phyloP scores from a whole-genome alignment of 2,797 vertebrate species.

The Tenualosa thibaudeaui region DNA sequence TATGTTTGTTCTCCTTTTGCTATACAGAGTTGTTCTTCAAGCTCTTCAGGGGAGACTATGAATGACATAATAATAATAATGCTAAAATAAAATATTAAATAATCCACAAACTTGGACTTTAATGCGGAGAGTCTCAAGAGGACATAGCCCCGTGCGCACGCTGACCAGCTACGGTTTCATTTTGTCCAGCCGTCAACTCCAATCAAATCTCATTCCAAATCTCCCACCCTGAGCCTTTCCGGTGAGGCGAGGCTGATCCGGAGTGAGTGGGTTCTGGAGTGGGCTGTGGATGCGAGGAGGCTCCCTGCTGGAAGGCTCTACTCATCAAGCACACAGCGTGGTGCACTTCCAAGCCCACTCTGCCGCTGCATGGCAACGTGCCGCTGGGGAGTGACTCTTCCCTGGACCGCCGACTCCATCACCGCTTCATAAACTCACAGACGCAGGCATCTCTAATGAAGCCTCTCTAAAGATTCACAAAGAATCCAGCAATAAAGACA shows the following conservation, averaged over 20 bases:
- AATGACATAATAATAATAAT: not conserved
- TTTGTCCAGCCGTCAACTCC: slow-evolving; percentile 48
- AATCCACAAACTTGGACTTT: not conserved
- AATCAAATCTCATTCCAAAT: slow-evolving; percentile 44
- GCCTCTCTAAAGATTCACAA: not conserved
- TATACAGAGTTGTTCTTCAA: slow-evolving; percentile 30
- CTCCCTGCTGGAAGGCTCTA: not conserved
- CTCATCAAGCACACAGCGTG: not conserved
- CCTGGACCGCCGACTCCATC: not conserved
- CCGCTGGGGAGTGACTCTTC: not conserved
- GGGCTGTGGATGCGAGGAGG: not conserved
- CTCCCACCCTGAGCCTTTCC: slow-evolving; percentile 27
- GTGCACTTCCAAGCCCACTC: not conserved
- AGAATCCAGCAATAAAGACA: not conserved
- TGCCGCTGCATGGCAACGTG: not conserved
- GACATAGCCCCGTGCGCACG: not conserved
- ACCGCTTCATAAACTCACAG: not conserved
- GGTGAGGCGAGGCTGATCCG: slow-evolving; percentile 37
- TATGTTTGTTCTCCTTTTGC: slow-evolving; percentile 41
- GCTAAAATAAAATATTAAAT: not conserved
- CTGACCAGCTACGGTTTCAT: slow-evolving; percentile 41
- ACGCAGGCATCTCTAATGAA: not conserved
- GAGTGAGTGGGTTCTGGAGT: slow-evolving; percentile 31
- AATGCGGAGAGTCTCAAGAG: not conserved
- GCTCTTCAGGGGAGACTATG: not conserved